Percentiles rank a stretch among this genome's conserved stretches.
Evolutionary conservation across 2,797 vertebrate species (phyloP).

Genomic region (Malacoctenus gilli): DNA sequence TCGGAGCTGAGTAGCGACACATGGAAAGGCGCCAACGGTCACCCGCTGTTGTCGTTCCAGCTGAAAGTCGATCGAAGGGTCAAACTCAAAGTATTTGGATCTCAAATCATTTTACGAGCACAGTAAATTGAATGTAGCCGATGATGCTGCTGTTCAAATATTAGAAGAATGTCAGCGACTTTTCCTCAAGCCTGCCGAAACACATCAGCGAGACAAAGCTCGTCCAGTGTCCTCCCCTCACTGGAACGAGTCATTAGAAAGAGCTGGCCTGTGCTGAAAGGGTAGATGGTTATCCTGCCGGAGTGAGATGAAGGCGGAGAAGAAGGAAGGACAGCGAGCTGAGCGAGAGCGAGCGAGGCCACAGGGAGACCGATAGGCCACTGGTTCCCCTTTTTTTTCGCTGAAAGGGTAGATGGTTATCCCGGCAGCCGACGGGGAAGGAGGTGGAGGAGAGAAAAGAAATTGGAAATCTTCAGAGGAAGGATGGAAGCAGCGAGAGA

Average conservation of each 20-base stretch:
- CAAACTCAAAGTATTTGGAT: constrained; percentile 18
- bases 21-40: too few relatives aligned
- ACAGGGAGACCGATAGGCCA: constrained; percentile 57
- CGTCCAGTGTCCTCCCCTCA: constrained; percentile 51
- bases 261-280: constrained; percentile 68
- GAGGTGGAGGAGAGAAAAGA: constrained; percentile 20
- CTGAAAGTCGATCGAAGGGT: too few relatives aligned
- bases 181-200: constrained; percentile 21
- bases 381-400: constrained; percentile 56
- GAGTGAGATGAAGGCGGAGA: constrained; percentile 51
- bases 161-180: constrained; percentile 14
- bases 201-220: constrained; percentile 53
- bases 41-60: too few relatives aligned
- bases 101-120: constrained; percentile 31
- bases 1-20: too few relatives aligned
- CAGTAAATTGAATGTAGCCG: constrained; percentile 31
- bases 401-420: constrained; percentile 74
- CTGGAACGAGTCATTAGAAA: constrained; percentile 70
- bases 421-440: constrained; percentile 32
- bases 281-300: constrained; percentile 70
- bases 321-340: constrained; percentile 31
- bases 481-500: neutral
- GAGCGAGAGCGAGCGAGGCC: constrained; percentile 30
- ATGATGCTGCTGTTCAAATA: constrained; percentile 20
- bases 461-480: constrained; percentile 17